Conservation (phyloP, 2,888 invertebrate species). For the Pristionchus arcanus region DNA sequence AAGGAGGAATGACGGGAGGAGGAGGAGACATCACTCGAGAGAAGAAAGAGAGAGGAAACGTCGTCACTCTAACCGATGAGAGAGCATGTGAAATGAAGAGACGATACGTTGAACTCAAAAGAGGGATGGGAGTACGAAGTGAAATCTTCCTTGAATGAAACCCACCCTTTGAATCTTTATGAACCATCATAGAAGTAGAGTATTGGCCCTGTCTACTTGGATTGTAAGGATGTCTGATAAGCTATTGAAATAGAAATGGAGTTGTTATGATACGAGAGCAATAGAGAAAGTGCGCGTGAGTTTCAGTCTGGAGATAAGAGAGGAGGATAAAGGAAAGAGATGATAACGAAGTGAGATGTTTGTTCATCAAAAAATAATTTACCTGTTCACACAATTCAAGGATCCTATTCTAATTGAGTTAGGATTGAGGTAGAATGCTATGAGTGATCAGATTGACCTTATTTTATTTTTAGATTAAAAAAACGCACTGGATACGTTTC, state of each 20-base stretch:
- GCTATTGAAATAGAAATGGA: background rate
- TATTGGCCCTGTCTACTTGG: too few species aligned
- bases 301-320: background rate
- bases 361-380: too few species aligned
- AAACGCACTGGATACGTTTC: background rate
- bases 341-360: too few species aligned
- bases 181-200: too few species aligned
- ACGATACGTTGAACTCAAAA: background rate
- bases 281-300: background rate
- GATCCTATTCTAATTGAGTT: too few species aligned
- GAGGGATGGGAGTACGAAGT: background rate
- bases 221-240: background rate
- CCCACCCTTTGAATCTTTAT: background rate
- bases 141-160: background rate
- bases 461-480: too few species aligned
- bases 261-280: background rate
- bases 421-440: too few species aligned
- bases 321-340: background rate
- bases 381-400: too few species aligned
- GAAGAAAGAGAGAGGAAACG: background rate
- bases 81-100: too few species aligned
- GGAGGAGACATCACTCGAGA: slow-evolving; percentile 15
- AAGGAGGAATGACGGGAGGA: background rate
- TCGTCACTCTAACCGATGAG: too few species aligned
- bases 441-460: too few species aligned